Percentiles rank a stretch among this genome's conserved stretches.
Conservation (phyloP, 2,797 vertebrate genomes). For the Acanthis flammea region DNA sequence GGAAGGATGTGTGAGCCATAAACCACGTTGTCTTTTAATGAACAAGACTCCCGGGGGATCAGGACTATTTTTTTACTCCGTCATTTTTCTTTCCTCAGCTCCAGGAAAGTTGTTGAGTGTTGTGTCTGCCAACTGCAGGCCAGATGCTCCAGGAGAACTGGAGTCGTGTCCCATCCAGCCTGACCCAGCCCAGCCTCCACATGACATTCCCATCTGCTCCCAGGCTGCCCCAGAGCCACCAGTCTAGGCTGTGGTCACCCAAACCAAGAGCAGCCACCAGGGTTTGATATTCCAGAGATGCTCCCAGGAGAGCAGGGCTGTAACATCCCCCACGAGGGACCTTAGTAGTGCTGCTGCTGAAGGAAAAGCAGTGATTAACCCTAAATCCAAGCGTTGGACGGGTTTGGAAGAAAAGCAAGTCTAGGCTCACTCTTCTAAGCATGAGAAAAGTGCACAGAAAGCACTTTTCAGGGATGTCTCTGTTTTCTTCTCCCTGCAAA, state of each 20-base stretch:
- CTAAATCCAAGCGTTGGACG: background rate
- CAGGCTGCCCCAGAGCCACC: background rate
- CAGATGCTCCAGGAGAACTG: background rate
- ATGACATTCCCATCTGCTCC: background rate
- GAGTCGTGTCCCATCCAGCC: background rate
- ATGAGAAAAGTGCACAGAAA: background rate
- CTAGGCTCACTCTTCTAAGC: background rate
- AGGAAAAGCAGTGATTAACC: slow-evolving; percentile 3
- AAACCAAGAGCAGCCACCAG: background rate
- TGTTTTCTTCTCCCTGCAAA: background rate
- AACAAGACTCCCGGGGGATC: background rate
- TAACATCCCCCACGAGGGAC: background rate
- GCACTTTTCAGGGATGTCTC: accelerated
- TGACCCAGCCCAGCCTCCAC: background rate
- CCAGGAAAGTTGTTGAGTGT: slow-evolving; percentile 1
- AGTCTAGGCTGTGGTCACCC: background rate
- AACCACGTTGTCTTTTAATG: slow-evolving; percentile 47
- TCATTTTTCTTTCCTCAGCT: slow-evolving; percentile 33
- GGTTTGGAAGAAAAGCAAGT: background rate
- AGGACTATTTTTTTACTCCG: slow-evolving; percentile 29
- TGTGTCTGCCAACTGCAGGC: slow-evolving; percentile 33
- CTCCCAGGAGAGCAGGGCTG: background rate
- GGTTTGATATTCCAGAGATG: background rate
- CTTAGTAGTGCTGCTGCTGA: background rate
- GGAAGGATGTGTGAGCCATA: slow-evolving; percentile 14